Percentiles rank a stretch among this genome's conserved stretches.
Conservation (phyloP, 2,797 vertebrate genomes). For the Tenualosa ilisha region DNA sequence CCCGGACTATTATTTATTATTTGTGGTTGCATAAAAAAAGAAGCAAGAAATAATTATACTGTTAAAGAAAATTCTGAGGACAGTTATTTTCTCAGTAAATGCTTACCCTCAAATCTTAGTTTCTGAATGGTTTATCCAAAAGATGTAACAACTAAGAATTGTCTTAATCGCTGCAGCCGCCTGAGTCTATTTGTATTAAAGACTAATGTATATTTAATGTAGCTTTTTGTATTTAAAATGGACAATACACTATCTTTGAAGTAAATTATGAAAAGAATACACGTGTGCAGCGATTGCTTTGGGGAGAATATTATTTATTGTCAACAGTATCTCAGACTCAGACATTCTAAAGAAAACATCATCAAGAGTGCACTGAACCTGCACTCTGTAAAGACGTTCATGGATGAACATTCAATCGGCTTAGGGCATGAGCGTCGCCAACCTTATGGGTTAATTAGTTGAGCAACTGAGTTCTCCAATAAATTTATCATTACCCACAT, state of each 20-base stretch:
- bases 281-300: slow-evolving; percentile 92
- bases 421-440: neutral
- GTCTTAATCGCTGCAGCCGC: slow-evolving; percentile 88
- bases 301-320: slow-evolving; percentile 53
- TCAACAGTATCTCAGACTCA: slow-evolving; percentile 1
- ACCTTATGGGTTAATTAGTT: neutral
- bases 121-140: slow-evolving; percentile 84
- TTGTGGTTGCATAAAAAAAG: slow-evolving; percentile 82
- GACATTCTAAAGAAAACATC: neutral
- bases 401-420: neutral
- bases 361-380: neutral
- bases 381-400: slow-evolving; percentile 6
- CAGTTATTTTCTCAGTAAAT: slow-evolving; percentile 80
- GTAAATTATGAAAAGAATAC: slow-evolving; percentile 95
- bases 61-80: slow-evolving; percentile 72
- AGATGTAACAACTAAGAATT: slow-evolving; percentile 80
- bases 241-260: slow-evolving; percentile 98
- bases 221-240: slow-evolving; percentile 99
- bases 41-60: slow-evolving; percentile 67
- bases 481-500: slow-evolving; percentile 73
- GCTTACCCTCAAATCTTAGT: slow-evolving; percentile 85
- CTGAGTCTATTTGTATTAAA: slow-evolving; percentile 95
- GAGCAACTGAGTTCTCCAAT: slow-evolving; percentile 59
- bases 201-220: slow-evolving; percentile 99
- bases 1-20: slow-evolving; percentile 84